Conservation (phyloP, 1,140 invertebrate species). For the Cydia pomonella region DNA sequence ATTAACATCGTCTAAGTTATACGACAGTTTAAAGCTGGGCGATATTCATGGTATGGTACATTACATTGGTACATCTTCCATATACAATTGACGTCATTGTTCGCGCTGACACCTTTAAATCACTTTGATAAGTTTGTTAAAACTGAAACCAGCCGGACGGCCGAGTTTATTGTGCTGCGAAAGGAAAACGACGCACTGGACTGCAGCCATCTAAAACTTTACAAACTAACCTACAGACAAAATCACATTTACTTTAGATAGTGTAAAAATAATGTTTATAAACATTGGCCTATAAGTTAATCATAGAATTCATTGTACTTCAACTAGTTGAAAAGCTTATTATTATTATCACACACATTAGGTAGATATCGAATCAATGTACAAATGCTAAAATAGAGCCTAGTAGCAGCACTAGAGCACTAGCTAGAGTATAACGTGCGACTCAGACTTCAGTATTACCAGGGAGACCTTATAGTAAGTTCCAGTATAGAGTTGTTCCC, state of each 20-base stretch:
- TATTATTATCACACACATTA: conserved; percentile 78
- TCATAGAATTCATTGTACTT: conserved; percentile 77
- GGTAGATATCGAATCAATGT: conserved; percentile 74
- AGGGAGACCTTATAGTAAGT: conserved; percentile 37
- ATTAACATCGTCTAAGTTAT: conserved; percentile 18
- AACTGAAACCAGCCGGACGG: not conserved
- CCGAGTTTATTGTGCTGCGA: not conserved
- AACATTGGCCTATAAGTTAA: conserved; percentile 76
- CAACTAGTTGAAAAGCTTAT: conserved; percentile 78
- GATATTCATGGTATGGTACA: conserved; percentile 21
- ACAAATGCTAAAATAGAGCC: conserved; percentile 72
- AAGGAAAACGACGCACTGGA: conserved; percentile 50
- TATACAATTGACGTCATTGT: not conserved
- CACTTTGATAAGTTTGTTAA: conserved; percentile 4
- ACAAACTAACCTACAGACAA: conserved; percentile 63
- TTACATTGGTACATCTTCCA: not conserved
- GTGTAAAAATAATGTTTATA: conserved; percentile 80
- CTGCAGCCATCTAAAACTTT: conserved; percentile 66
- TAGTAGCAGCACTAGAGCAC: conserved; percentile 42
- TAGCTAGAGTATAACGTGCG: conserved; percentile 45
- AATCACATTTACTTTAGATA: conserved; percentile 73
- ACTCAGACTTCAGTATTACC: conserved; percentile 60
- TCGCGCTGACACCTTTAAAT: conserved; percentile 6
- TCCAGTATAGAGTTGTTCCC: conserved; percentile 32
- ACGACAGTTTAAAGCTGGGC: conserved; percentile 28